These are phyloP conservation scores for Salvelinus fontinalis DNA, from an alignment of 2,113 vertebrate genomes.

Conservation along the genomic window DNA sequence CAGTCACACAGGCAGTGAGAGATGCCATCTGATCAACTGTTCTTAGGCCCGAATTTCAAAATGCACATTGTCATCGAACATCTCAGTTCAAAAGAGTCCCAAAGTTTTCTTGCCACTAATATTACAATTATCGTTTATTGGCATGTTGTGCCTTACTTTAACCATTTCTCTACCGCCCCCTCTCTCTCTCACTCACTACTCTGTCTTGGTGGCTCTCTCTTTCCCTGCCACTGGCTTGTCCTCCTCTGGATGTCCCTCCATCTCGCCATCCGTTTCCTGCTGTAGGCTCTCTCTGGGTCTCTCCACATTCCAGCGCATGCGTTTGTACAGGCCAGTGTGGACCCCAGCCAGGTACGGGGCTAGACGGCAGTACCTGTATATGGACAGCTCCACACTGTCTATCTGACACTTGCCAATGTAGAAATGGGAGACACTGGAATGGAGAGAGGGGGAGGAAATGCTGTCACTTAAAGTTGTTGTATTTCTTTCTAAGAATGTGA, in stretches of 20 bases:
- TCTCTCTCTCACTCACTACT: slow-evolving; percentile 74
- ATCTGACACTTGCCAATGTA: neutral
- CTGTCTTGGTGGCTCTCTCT: slow-evolving; percentile 39
- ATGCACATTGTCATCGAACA: no score
- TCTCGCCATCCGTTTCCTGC: neutral
- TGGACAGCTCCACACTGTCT: slow-evolving; percentile 51
- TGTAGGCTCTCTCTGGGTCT: slow-evolving; percentile 13
- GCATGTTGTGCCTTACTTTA: no score
- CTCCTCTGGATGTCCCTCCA: neutral
- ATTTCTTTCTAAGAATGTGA: no score
- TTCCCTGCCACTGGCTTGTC: slow-evolving; percentile 11
- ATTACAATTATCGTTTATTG: no score
- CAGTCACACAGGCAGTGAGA: neutral
- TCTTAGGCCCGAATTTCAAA: neutral
- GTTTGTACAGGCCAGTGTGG: slow-evolving; percentile 73
- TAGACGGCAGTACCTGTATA: slow-evolving; percentile 76
- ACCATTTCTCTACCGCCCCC: neutral
- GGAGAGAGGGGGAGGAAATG: no score
- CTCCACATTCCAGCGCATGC: slow-evolving; percentile 87
- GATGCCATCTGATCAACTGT: neutral
- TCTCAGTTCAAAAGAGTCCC: no score
- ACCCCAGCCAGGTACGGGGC: slow-evolving; percentile 67
- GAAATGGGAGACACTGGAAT: neutral
- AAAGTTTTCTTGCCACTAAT: no score
- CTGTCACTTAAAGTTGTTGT: no score